A percentile compares a stretch with the other conserved stretches of the same genome.
These are phyloP conservation scores for Lithobius niger DNA, from an alignment of 1,140 invertebrate species.

Conservation along the genomic window DNA sequence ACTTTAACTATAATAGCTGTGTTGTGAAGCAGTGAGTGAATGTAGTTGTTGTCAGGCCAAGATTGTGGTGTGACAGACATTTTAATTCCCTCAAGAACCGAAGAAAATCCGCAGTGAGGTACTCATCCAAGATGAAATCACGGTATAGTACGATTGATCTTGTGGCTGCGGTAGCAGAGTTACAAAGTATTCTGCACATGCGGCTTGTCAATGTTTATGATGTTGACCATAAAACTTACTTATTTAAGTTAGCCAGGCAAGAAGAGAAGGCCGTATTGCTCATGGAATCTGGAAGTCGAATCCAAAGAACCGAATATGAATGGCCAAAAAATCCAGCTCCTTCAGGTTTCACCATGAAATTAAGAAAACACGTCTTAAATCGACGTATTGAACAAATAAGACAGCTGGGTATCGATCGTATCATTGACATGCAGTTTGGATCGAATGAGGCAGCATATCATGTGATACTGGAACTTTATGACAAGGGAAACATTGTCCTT, in stretches of 20 bases:
- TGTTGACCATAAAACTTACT: constrained; percentile 90
- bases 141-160: constrained; percentile 85
- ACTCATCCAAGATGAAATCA: constrained; percentile 77
- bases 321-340: constrained; percentile 96
- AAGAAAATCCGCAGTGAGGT: too few relatives aligned
- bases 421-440: constrained; percentile 89
- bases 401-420: constrained; percentile 78
- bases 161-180: constrained; percentile 64
- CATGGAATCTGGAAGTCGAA: constrained; percentile 83
- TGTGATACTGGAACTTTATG: constrained; percentile 91
- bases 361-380: constrained; percentile 94
- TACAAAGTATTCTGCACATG: constrained; percentile 77
- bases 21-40: too few relatives aligned
- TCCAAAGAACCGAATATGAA: constrained; percentile 90
- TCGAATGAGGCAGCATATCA: constrained; percentile 87
- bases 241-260: constrained; percentile 66
- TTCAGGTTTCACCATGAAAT: constrained; percentile 96
- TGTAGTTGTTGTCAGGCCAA: too few relatives aligned
- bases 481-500: constrained; percentile 90
- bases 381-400: constrained; percentile 74
- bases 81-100: too few relatives aligned
- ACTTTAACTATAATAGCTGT: too few relatives aligned
- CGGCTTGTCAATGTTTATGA: constrained; percentile 95
- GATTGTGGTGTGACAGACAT: too few relatives aligned
- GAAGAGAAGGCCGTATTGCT: constrained; percentile 71